These are phyloP conservation scores for Urechis unicinctus DNA, from an alignment of 2,888 invertebrate species.

Conservation along the genomic window DNA sequence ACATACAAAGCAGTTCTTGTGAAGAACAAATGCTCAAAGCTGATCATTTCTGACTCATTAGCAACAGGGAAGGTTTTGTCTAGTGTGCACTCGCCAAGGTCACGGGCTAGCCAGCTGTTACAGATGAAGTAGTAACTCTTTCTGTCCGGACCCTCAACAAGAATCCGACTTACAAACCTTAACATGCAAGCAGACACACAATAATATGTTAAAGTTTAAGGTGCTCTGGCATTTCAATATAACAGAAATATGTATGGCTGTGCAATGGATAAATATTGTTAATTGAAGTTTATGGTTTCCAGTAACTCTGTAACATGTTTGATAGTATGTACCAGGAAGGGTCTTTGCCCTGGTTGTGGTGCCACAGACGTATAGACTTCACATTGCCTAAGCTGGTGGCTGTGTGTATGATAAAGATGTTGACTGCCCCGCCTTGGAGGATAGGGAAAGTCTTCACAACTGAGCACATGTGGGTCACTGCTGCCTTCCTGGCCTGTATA, in stretches of 20 bases:
- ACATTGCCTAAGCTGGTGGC: conserved; percentile 32
- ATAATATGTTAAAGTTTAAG: no score
- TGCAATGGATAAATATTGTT: no score
- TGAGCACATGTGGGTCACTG: no score
- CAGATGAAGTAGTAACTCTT: conserved; percentile 35
- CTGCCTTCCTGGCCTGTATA: no score
- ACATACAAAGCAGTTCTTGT: conserved; percentile 5
- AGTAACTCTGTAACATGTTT: no score
- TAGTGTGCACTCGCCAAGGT: conserved; percentile 36
- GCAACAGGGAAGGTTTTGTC: conserved; percentile 8
- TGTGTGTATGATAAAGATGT: conserved; percentile 10
- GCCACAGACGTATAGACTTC: conserved; percentile 37
- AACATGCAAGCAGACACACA: no score
- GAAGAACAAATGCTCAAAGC: conserved; percentile 8
- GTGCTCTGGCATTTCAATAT: no score
- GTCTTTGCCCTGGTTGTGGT: conserved; percentile 41
- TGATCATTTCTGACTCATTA: not conserved
- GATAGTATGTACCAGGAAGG: conserved; percentile 25
- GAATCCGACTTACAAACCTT: conserved; percentile 41
- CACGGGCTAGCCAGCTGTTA: conserved; percentile 41
- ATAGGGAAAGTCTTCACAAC: no score
- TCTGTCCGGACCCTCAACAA: conserved; percentile 39
- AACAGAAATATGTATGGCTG: no score
- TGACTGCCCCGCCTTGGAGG: conserved; percentile 9
- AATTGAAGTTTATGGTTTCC: no score